Evolutionary conservation across 2,888 invertebrate genomes (phyloP).

Genomic region (Mimumesa dahlbomi): DNA sequence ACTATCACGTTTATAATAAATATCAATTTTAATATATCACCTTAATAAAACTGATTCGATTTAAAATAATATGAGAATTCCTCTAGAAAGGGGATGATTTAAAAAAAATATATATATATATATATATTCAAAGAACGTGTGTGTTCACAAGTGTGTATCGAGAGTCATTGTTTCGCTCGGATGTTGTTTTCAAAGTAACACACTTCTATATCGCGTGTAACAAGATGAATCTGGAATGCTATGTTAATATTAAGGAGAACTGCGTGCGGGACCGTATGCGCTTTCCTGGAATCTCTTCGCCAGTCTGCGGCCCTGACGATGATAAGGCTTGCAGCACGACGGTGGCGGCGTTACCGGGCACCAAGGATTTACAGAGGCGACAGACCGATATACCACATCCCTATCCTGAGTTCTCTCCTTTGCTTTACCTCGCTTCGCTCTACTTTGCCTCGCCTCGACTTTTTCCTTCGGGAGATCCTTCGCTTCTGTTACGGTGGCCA

Average conservation of each 20-base stretch:
- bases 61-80: no score
- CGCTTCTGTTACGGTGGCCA: slow-evolving; percentile 53
- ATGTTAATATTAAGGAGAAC: slow-evolving; percentile 42
- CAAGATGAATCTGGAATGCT: slow-evolving; percentile 27
- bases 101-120: no score
- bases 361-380: slow-evolving; percentile 70
- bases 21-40: no score
- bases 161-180: no score
- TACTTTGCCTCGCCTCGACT: slow-evolving; percentile 57
- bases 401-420: slow-evolving; percentile 54
- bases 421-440: slow-evolving; percentile 58
- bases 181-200: no score
- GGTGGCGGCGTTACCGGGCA: slow-evolving; percentile 68
- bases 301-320: slow-evolving; percentile 70
- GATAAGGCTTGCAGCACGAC: slow-evolving; percentile 67
- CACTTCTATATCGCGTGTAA: no score
- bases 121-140: no score
- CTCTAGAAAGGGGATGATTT: no score
- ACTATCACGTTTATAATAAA: no score
- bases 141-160: no score
- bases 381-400: slow-evolving; percentile 68
- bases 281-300: slow-evolving; percentile 41
- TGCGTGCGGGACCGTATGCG: slow-evolving; percentile 28
- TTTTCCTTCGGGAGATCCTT: slow-evolving; percentile 46
- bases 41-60: no score